These are phyloP conservation scores for Coecobrya sp. DNA, from an alignment of 2,888 invertebrate species.

Conservation along the genomic window DNA sequence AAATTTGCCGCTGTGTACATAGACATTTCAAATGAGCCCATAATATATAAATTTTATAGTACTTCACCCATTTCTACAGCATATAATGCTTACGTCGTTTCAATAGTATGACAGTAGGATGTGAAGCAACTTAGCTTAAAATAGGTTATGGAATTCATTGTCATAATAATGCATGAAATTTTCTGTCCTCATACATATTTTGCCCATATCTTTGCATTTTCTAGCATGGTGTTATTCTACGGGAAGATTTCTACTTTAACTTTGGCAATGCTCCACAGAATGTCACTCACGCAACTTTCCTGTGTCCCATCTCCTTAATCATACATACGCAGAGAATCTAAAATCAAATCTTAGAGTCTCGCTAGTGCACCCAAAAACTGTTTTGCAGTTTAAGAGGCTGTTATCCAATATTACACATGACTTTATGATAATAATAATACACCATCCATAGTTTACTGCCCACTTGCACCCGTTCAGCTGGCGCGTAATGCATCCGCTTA, in stretches of 20 bases:
- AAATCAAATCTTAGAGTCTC: slow-evolving; percentile 1
- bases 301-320: slow-evolving; percentile 49
- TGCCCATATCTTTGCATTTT: slow-evolving; percentile 43
- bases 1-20: neutral
- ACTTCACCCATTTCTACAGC: neutral
- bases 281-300: slow-evolving; percentile 62
- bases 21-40: neutral
- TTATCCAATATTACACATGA: slow-evolving; percentile 23
- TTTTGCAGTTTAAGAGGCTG: neutral
- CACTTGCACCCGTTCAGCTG: neutral
- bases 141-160: slow-evolving; percentile 57
- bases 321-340: neutral
- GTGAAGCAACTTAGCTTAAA: slow-evolving; percentile 30
- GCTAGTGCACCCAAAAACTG: neutral
- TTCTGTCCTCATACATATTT: slow-evolving; percentile 59
- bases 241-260: slow-evolving; percentile 45
- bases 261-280: slow-evolving; percentile 70
- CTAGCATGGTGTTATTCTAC: neutral
- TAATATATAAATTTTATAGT: neutral
- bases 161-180: slow-evolving; percentile 69
- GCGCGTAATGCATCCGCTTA: neutral
- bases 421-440: neutral
- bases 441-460: neutral
- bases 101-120: neutral
- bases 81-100: neutral